These are phyloP conservation scores for Polydrusus tereticollis DNA, from an alignment of 2,888 invertebrate genomes.

Conservation along the genomic window DNA sequence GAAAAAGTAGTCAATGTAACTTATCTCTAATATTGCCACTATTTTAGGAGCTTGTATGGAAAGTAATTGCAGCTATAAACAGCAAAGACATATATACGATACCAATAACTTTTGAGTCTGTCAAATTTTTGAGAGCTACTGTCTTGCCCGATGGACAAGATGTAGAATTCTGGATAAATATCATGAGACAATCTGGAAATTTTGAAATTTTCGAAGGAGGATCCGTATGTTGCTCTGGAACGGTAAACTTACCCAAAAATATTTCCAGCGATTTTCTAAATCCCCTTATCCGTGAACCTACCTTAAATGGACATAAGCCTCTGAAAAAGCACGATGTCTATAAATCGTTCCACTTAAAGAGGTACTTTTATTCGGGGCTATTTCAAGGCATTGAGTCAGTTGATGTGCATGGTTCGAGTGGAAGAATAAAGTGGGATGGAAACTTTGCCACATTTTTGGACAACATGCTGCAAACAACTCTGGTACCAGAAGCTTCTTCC, in stretches of 20 bases:
- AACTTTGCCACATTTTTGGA: slow-evolving; percentile 81
- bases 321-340: slow-evolving; percentile 59
- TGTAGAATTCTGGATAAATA: slow-evolving; percentile 54
- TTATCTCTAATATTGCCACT: too few relatives aligned
- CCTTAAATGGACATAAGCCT: slow-evolving; percentile 23
- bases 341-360: slow-evolving; percentile 69
- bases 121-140: slow-evolving; percentile 72
- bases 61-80: slow-evolving; percentile 67
- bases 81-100: slow-evolving; percentile 63
- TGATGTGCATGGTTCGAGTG: slow-evolving; percentile 65
- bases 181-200: slow-evolving; percentile 56
- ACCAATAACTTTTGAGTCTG: slow-evolving; percentile 72
- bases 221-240: slow-evolving; percentile 77
- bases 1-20: too few relatives aligned
- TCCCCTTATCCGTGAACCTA: neutral
- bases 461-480: slow-evolving; percentile 75
- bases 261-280: slow-evolving; percentile 55
- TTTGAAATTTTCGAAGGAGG: slow-evolving; percentile 70
- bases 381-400: slow-evolving; percentile 69
- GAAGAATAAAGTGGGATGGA: slow-evolving; percentile 70
- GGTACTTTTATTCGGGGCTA: slow-evolving; percentile 70
- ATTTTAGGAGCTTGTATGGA: slow-evolving; percentile 68
- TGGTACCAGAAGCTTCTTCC: slow-evolving; percentile 67
- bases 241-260: slow-evolving; percentile 71
- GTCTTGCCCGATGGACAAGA: slow-evolving; percentile 67